Conservation (phyloP, 2,113 vertebrate genomes). For the Coreoperca whiteheadi region DNA sequence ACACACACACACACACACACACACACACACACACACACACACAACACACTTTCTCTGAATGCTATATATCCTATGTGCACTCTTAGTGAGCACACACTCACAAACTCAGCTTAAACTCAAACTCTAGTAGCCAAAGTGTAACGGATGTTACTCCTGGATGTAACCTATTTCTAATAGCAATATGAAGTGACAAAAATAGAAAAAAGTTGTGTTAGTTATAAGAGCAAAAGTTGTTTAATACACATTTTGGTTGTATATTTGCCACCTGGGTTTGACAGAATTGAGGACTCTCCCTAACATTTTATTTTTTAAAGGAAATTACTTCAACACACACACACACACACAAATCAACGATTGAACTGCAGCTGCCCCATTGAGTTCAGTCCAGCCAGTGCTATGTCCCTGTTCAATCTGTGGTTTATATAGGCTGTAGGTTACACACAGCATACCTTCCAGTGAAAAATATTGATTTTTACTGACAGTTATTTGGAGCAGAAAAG, state of each 20-base stretch:
- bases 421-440: neutral
- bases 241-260: neutral
- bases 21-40: too few species aligned
- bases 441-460: neutral
- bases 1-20: neutral
- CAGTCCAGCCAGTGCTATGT: neutral
- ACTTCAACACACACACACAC: conserved; percentile 1
- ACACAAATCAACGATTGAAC: neutral
- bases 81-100: neutral
- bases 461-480: conserved; percentile 13
- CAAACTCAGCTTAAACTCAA: neutral
- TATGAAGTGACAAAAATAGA: neutral
- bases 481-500: neutral
- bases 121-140: neutral
- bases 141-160: neutral
- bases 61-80: neutral
- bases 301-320: conserved; percentile 18
- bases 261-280: neutral
- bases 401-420: conserved; percentile 11
- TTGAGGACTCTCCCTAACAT: neutral
- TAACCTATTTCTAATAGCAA: neutral
- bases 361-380: conserved; percentile 7
- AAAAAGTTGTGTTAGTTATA: neutral
- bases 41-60: conserved; percentile 8
- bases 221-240: neutral